These are phyloP conservation scores for Telenomus remus DNA, from an alignment of 1,140 invertebrate species.

Conservation along the genomic window DNA sequence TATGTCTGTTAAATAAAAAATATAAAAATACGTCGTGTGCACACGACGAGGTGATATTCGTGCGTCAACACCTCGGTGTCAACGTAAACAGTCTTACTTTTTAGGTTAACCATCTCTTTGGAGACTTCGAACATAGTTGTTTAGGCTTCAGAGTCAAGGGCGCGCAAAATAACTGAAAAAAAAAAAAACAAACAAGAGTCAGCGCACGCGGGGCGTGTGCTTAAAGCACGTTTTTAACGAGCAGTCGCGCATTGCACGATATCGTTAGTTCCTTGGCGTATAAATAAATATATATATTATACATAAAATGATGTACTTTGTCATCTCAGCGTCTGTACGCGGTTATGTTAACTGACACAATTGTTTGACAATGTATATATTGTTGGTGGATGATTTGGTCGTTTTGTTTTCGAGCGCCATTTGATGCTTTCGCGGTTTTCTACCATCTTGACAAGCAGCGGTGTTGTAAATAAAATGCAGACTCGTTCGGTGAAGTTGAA, in stretches of 20 bases:
- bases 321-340: no score
- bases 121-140: slow-evolving; percentile 31
- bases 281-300: slow-evolving; percentile 12
- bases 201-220: slow-evolving; percentile 48
- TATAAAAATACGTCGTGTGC: slow-evolving; percentile 26
- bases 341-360: no score
- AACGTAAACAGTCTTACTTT: not conserved
- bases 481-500: slow-evolving; percentile 5
- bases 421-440: not conserved
- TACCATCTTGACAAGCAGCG: slow-evolving; percentile 20
- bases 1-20: not conserved
- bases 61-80: slow-evolving; percentile 9
- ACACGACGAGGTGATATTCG: slow-evolving; percentile 34
- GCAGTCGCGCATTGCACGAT: slow-evolving; percentile 32
- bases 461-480: slow-evolving; percentile 15
- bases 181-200: no score
- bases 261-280: slow-evolving; percentile 30
- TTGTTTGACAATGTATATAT: slow-evolving; percentile 19
- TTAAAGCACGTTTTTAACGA: slow-evolving; percentile 48
- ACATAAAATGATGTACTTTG: slow-evolving; percentile 6
- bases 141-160: slow-evolving; percentile 48
- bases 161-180: slow-evolving; percentile 22
- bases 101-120: not conserved
- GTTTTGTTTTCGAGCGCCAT: not conserved
- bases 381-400: slow-evolving; percentile 12